A percentile compares a stretch with the other conserved stretches of the same genome.
Evolutionary conservation across 2,797 vertebrate species (phyloP).

Genomic region (Ambastaia sidthimunki): DNA sequence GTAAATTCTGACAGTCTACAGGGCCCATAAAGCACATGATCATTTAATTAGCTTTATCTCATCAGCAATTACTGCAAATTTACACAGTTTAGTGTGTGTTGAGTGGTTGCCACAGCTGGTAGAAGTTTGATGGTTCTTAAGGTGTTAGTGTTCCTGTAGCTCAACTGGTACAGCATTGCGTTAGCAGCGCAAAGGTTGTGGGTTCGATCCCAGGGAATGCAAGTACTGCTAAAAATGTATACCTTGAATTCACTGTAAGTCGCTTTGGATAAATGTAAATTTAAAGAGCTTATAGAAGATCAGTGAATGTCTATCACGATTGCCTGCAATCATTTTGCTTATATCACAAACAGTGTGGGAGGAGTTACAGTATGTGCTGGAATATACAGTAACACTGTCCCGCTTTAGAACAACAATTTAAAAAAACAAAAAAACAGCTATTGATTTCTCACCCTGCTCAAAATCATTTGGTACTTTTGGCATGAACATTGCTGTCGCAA

Average conservation of each 20-base stretch:
- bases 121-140: not conserved
- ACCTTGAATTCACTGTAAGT: no score
- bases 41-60: constrained; percentile 51
- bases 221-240: no score
- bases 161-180: no score
- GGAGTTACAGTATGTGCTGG: not conserved
- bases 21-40: constrained; percentile 35
- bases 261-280: no score
- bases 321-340: not conserved
- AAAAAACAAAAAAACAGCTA: not conserved
- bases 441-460: not conserved
- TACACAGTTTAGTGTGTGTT: not conserved
- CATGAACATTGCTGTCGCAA: not conserved
- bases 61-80: constrained; percentile 42
- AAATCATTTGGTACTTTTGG: not conserved
- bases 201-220: no score
- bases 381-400: not conserved
- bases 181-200: no score
- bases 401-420: not conserved
- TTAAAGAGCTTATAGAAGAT: not conserved
- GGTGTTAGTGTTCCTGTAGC: no score
- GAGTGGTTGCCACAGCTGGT: not conserved
- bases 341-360: not conserved
- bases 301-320: not conserved
- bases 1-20: constrained; percentile 7